Percentiles rank a stretch among this genome's conserved stretches.
Evolutionary conservation across 2,797 vertebrate genomes (phyloP).

Genomic region (Esox lucius): DNA sequence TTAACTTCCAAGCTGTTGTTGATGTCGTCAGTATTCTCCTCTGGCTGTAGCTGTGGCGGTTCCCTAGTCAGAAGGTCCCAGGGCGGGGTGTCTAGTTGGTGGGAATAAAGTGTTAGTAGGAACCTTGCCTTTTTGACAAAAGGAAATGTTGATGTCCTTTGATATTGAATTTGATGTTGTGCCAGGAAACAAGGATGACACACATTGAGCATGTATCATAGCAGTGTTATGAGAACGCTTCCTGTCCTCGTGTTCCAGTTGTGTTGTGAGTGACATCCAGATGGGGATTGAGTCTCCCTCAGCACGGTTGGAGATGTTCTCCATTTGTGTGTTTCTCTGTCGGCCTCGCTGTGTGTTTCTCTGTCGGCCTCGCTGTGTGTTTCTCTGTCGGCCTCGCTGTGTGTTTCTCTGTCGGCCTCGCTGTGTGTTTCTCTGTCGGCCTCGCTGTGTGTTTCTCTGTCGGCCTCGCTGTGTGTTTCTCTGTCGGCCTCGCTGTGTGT

Average conservation of each 20-base stretch:
- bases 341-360: conserved; percentile 17
- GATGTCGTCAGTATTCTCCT: background rate
- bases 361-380: no score
- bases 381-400: no score
- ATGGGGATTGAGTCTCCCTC: background rate
- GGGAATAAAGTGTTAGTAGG: conserved; percentile 9
- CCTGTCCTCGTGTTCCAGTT: background rate
- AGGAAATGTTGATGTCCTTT: background rate
- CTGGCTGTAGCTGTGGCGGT: background rate
- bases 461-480: no score
- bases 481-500: no score
- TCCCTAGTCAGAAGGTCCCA: conserved; percentile 25
- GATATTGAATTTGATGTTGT: background rate
- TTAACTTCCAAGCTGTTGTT: background rate
- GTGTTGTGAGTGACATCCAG: background rate
- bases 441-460: no score
- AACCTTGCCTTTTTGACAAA: background rate
- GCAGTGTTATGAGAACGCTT: background rate
- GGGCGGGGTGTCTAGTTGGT: conserved; percentile 23
- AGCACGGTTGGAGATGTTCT: background rate
- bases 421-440: no score
- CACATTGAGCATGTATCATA: background rate
- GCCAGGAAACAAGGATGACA: background rate
- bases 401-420: no score
- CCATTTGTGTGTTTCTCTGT: conserved; percentile 19